These are phyloP conservation scores for Busseola fusca DNA, from an alignment of 2,888 invertebrate genomes.

Conservation along the genomic window DNA sequence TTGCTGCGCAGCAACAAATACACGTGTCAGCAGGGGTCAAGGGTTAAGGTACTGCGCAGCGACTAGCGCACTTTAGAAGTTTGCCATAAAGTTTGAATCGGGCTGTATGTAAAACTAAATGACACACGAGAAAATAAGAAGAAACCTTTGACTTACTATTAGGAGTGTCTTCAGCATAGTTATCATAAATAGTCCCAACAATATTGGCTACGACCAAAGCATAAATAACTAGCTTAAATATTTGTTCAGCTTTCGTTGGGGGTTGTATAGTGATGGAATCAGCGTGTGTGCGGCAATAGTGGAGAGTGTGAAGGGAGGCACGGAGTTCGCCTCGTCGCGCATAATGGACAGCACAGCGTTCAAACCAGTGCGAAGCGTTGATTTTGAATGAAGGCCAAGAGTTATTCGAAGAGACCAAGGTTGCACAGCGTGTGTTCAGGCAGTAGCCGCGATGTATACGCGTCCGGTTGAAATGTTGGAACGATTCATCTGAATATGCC, in stretches of 20 bases:
- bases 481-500: conserved; percentile 52
- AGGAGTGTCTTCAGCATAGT: conserved; percentile 25
- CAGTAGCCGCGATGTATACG: conserved; percentile 72
- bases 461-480: conserved; percentile 63
- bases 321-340: conserved; percentile 48
- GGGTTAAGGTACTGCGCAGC: neutral
- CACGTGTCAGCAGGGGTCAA: neutral
- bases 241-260: conserved; percentile 39
- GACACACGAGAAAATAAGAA: neutral
- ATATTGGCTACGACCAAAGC: conserved; percentile 59
- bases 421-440: conserved; percentile 62
- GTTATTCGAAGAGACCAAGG: conserved; percentile 33
- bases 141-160: conserved; percentile 55
- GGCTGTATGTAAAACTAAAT: too few relatives aligned
- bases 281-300: conserved; percentile 62
- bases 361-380: conserved; percentile 47
- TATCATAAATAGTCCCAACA: conserved; percentile 62
- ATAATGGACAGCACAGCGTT: conserved; percentile 56
- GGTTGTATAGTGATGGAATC: conserved; percentile 21
- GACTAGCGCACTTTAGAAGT: neutral
- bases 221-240: conserved; percentile 52
- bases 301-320: conserved; percentile 53
- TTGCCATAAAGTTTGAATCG: too few relatives aligned
- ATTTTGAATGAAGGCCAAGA: conserved; percentile 35
- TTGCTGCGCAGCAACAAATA: neutral